Conservation (phyloP, 2,113 vertebrate species). For the Pelvicachromis taeniatus region DNA sequence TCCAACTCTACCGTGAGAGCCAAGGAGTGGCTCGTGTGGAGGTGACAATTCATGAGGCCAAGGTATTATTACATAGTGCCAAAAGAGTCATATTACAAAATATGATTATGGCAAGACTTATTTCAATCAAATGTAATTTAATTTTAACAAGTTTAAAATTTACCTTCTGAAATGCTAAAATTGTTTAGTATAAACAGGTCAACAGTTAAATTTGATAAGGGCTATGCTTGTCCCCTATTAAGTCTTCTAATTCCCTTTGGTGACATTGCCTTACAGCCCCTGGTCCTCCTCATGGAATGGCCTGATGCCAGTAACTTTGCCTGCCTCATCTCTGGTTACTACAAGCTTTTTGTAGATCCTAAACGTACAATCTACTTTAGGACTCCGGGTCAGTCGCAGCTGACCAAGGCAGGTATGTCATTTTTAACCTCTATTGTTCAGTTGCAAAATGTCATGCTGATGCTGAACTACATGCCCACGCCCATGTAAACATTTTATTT, state of each 20-base stretch:
- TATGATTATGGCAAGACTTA: not conserved
- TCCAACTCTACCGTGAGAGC: constrained; percentile 95
- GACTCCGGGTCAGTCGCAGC: constrained; percentile 83
- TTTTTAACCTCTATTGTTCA: constrained; percentile 2
- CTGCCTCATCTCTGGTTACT: constrained; percentile 96
- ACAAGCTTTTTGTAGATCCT: constrained; percentile 94
- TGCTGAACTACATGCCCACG: not conserved
- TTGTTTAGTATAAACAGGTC: not conserved
- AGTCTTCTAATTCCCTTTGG: constrained; percentile 35
- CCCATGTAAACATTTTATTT: not conserved
- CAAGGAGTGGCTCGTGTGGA: constrained; percentile 95
- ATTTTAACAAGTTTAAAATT: not conserved
- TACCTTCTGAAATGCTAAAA: not conserved
- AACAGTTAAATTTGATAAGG: not conserved
- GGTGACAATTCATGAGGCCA: constrained; percentile 90
- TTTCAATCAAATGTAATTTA: not conserved
- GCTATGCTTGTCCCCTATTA: constrained; percentile 31
- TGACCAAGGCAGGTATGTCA: constrained; percentile 95
- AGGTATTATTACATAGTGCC: constrained; percentile 71
- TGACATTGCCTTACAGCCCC: constrained; percentile 74
- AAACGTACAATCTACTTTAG: constrained; percentile 90
- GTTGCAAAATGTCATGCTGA: not conserved
- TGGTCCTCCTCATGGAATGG: constrained; percentile 98
- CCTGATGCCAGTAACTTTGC: constrained; percentile 96
- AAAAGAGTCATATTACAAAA: not conserved